These are phyloP conservation scores for Spatulosminthurus flaviceps DNA, from an alignment of 2,888 invertebrate genomes.

Conservation along the genomic window DNA sequence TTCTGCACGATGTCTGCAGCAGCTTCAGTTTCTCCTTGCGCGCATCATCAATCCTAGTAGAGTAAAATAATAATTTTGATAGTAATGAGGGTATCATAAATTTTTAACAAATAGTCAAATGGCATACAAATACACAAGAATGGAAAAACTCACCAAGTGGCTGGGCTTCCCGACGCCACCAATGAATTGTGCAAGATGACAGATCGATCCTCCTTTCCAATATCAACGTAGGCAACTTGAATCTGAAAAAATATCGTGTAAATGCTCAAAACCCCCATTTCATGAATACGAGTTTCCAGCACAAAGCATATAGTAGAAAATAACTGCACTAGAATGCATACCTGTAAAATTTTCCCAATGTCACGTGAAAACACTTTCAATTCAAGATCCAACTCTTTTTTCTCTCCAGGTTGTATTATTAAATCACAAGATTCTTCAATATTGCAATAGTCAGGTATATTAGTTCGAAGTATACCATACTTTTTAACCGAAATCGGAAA, in stretches of 20 bases:
- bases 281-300: no score
- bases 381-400: conserved; percentile 47
- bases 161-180: neutral
- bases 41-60: conserved; percentile 36
- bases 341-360: conserved; percentile 58
- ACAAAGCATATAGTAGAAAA: no score
- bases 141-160: conserved; percentile 26
- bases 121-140: neutral
- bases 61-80: conserved; percentile 36
- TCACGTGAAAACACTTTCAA: conserved; percentile 54
- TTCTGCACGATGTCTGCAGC: conserved; percentile 45
- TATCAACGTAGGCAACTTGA: conserved; percentile 60
- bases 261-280: no score
- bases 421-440: conserved; percentile 37
- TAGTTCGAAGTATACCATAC: conserved; percentile 54
- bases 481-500: conserved; percentile 53
- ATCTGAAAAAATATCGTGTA: no score
- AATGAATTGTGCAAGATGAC: conserved; percentile 59
- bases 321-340: no score
- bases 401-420: conserved; percentile 52
- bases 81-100: neutral
- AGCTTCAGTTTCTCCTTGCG: conserved; percentile 25
- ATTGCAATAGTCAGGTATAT: conserved; percentile 57
- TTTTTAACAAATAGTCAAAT: no score
- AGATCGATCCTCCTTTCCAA: conserved; percentile 56